Base-by-base conservation (phyloP, 35 echinoderm and acorn worm species). In the Eucidaris tribuloides region DNA sequence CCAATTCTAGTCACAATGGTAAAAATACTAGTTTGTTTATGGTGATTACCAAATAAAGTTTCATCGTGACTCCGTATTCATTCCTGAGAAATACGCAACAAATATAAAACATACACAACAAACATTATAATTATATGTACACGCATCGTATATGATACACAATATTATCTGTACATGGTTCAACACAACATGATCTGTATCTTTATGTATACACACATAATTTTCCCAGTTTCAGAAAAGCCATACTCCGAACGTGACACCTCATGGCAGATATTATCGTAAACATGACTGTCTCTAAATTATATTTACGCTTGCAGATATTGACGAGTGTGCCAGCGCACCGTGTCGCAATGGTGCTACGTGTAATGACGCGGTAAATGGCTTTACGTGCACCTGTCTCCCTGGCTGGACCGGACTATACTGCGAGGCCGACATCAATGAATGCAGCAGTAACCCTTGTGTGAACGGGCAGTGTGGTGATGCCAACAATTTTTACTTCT, bases 401-500 rank as follows among this genome's bases (percentile, higher is more conserved):
- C 46, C 78, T 28, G 90, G 90, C 7, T 92, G 42, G 59, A 81
- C 63, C 5, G 90, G 84, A 4, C 45, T 32, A 15, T 46, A 76
- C 25, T 90, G 87, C 48, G 49, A 79, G 37, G 4, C 43, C 18
- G 82, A 84, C 32, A 81, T 89, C 24, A 84, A 94, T 79, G 92
- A 94, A 30, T 94, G 92, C 45, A 57, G 13, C 33, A 81, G 86
- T 42, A 50, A 64, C 29, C 92, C 92, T 17, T 94, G 92, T 35
- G 3, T 72, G 0, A 94, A 81, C 77, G 92, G 86, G 0, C 46
- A 62, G 31, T 94, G 92, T 41, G 70, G 62, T 24, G 71, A 94
- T 72, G 58, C 79, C 25, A 65, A 90, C 56, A 94, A 85, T 43
- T 46, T 58, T 24, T 94, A 94, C 77, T 83, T 84, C 18, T 94